Percentiles rank a stretch among this genome's conserved stretches.
Evolutionary conservation across 2,888 invertebrate species (phyloP).

Genomic region (Bibio marci): DNA sequence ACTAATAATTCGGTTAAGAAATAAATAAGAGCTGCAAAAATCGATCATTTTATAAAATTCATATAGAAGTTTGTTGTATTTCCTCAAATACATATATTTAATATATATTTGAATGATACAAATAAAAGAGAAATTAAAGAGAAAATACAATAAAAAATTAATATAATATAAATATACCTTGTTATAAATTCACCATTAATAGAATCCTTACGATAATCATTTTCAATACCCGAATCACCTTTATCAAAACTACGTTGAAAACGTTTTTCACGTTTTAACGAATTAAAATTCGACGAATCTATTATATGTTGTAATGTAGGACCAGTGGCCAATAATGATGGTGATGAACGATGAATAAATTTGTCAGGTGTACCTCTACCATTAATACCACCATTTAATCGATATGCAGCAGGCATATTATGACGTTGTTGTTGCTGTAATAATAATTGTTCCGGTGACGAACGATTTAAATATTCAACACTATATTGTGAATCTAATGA

Average conservation of each 20-base stretch:
- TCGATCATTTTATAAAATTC: too few species aligned
- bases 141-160: too few species aligned
- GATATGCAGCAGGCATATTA: constrained; percentile 23
- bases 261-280: constrained; percentile 26
- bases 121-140: too few species aligned
- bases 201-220: constrained; percentile 59
- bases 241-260: constrained; percentile 32
- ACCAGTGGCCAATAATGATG: constrained; percentile 14
- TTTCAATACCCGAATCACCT: constrained; percentile 64
- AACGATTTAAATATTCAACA: constrained; percentile 29
- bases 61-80: too few species aligned
- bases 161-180: too few species aligned
- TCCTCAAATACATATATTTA: too few species aligned
- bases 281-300: not conserved
- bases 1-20: too few species aligned
- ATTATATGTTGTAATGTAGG: not conserved
- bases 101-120: too few species aligned
- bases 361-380: constrained; percentile 40
- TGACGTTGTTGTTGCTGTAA: constrained; percentile 21
- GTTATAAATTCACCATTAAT: constrained; percentile 34
- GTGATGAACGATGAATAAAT: constrained; percentile 30
- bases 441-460: constrained; percentile 33
- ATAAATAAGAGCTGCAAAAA: too few species aligned
- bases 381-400: constrained; percentile 34
- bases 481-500: constrained; percentile 47